phyloP scores from a whole-genome alignment of 1,140 invertebrate species.

The Battus philenor region DNA sequence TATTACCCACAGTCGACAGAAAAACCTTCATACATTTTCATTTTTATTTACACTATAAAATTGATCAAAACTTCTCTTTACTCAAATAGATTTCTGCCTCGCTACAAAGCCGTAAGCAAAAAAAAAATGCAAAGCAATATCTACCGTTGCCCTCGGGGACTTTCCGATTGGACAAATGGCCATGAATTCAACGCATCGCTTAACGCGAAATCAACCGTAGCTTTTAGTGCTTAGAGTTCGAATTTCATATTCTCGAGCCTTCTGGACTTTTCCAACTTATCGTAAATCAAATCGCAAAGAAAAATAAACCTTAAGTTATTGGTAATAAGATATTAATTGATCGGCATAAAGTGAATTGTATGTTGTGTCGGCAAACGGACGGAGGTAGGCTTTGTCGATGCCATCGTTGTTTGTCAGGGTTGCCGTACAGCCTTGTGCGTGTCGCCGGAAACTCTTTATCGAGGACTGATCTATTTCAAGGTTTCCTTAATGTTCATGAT shows the following conservation, averaged over 20 bases:
- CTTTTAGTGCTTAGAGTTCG: neutral
- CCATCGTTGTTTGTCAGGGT: slow-evolving; percentile 8
- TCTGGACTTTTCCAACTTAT: neutral
- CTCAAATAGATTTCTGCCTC: slow-evolving; percentile 32
- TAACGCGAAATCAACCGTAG: slow-evolving; percentile 24
- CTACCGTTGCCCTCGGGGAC: slow-evolving; percentile 36
- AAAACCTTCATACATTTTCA: too few relatives aligned
- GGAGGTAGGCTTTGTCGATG: slow-evolving; percentile 10
- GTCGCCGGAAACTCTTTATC: neutral
- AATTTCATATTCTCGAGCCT: neutral
- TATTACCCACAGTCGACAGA: too few relatives aligned
- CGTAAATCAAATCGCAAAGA: too few relatives aligned
- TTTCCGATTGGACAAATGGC: slow-evolving; percentile 38
- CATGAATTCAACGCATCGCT: slow-evolving; percentile 22
- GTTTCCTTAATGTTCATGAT: too few relatives aligned
- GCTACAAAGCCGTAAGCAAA: slow-evolving; percentile 32
- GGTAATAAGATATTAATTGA: neutral
- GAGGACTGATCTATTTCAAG: neutral
- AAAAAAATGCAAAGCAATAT: slow-evolving; percentile 44
- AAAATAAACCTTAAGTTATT: neutral
- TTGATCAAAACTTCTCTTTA: slow-evolving; percentile 28
- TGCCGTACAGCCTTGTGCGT: slow-evolving; percentile 2
- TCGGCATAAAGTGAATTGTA: neutral
- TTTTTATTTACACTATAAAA: slow-evolving; percentile 13
- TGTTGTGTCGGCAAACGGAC: slow-evolving; percentile 4